These are phyloP conservation scores for Oncorhynchus nerka DNA, from an alignment of 2,113 vertebrate species.

Conservation along the genomic window DNA sequence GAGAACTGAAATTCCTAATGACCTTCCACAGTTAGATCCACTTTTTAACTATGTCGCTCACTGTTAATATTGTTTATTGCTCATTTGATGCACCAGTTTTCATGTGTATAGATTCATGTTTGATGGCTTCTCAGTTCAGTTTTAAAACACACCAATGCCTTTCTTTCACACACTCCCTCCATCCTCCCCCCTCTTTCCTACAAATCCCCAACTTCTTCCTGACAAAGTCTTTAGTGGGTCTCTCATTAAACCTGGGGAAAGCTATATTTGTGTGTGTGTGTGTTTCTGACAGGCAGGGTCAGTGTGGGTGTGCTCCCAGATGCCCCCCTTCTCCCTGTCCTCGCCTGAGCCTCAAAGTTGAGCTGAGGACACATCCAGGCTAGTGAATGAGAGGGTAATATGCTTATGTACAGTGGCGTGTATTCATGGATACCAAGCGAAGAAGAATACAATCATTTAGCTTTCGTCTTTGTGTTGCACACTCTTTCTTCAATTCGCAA, in stretches of 20 bases:
- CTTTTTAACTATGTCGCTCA: too few species aligned
- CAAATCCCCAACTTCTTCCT: not conserved
- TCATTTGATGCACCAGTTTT: too few species aligned
- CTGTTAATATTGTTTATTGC: too few species aligned
- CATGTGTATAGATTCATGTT: not conserved
- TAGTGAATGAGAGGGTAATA: constrained; percentile 26
- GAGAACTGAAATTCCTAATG: too few species aligned
- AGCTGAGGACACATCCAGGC: constrained; percentile 43
- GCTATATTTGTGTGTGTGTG: not conserved
- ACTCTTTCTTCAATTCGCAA: too few species aligned
- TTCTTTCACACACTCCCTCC: not conserved
- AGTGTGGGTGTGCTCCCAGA: not conserved
- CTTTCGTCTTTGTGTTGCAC: too few species aligned
- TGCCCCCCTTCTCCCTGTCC: constrained; percentile 1
- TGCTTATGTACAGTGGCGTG: constrained; percentile 41
- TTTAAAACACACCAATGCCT: not conserved
- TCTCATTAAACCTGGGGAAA: not conserved
- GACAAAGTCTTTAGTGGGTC: not conserved
- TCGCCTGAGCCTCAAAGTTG: constrained; percentile 30
- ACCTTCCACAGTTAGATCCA: too few species aligned
- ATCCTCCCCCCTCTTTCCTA: not conserved
- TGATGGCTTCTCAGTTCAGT: not conserved
- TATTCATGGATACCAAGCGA: too few species aligned
- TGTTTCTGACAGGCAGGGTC: not conserved
- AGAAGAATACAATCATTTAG: too few species aligned